Conservation (phyloP, 1,140 invertebrate species). For the Eupristina koningsbergeri region DNA sequence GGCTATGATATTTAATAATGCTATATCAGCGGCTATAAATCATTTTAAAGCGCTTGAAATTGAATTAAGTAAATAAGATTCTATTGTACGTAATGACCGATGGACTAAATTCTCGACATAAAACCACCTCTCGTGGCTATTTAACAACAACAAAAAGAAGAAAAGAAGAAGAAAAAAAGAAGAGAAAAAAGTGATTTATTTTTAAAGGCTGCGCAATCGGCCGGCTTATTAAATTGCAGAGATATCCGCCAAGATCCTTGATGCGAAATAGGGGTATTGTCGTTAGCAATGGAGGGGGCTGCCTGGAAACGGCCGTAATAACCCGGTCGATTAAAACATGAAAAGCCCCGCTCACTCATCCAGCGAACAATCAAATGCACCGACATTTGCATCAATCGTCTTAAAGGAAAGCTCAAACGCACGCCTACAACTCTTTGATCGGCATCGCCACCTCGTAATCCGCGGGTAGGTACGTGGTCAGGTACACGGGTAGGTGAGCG, state of each 20-base stretch:
- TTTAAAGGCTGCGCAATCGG: background rate
- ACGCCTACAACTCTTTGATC: background rate
- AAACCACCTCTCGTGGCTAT: too few species aligned
- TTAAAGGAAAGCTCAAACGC: background rate
- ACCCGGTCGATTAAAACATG: conserved; percentile 18
- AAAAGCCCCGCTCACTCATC: conserved; percentile 21
- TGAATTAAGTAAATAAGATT: background rate
- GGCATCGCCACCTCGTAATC: background rate
- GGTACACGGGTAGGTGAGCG: too few species aligned
- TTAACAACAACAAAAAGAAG: too few species aligned
- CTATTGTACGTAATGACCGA: background rate
- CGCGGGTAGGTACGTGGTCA: too few species aligned
- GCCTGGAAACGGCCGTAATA: background rate
- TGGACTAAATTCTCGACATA: background rate
- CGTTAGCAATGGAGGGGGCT: background rate
- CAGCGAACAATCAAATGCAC: background rate
- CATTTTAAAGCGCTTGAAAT: background rate
- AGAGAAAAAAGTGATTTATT: background rate
- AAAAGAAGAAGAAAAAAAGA: too few species aligned
- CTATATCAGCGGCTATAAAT: background rate
- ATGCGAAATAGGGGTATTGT: background rate
- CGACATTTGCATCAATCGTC: conserved; percentile 23
- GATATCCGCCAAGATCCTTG: background rate
- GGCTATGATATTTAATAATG: background rate
- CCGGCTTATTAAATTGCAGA: background rate